phyloP scores from a whole-genome alignment of 2,888 invertebrate genomes.

The Chrysolina americana region DNA sequence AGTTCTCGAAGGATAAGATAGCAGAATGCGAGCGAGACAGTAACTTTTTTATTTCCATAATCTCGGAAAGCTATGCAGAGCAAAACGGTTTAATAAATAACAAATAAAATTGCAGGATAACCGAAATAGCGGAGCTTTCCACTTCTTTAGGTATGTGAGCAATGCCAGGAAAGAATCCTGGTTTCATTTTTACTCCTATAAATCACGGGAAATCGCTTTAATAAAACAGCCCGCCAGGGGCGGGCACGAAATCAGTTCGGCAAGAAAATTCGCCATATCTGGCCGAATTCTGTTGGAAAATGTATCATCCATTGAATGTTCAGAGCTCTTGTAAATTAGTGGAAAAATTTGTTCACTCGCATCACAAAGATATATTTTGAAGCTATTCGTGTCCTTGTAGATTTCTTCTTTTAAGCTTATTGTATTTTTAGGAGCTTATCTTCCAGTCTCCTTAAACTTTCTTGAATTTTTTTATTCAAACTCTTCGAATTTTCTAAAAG shows the following conservation, averaged over 20 bases:
- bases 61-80: slow-evolving; percentile 44
- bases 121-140: slow-evolving; percentile 48
- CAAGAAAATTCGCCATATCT: too few relatives aligned
- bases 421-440: too few relatives aligned
- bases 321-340: too few relatives aligned
- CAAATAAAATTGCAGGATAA: slow-evolving; percentile 45
- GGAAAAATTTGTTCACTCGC: too few relatives aligned
- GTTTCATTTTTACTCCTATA: slow-evolving; percentile 68
- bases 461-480: too few relatives aligned
- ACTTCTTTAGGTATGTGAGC: slow-evolving; percentile 68
- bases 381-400: too few relatives aligned
- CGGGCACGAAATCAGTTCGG: slow-evolving; percentile 1
- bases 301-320: too few relatives aligned
- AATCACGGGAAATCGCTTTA: slow-evolving; percentile 68
- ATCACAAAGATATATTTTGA: too few relatives aligned
- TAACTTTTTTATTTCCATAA: slow-evolving; percentile 40
- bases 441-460: too few relatives aligned
- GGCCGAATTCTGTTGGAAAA: too few relatives aligned
- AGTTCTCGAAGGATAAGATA: slow-evolving; percentile 28
- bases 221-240: slow-evolving; percentile 64
- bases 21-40: slow-evolving; percentile 18
- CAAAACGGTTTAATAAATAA: slow-evolving; percentile 47
- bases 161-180: slow-evolving; percentile 67
- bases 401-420: too few relatives aligned
- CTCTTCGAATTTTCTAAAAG: too few relatives aligned